These are phyloP conservation scores for Paguma larvata DNA, from an alignment of 2,797 vertebrate species.

Conservation along the genomic window DNA sequence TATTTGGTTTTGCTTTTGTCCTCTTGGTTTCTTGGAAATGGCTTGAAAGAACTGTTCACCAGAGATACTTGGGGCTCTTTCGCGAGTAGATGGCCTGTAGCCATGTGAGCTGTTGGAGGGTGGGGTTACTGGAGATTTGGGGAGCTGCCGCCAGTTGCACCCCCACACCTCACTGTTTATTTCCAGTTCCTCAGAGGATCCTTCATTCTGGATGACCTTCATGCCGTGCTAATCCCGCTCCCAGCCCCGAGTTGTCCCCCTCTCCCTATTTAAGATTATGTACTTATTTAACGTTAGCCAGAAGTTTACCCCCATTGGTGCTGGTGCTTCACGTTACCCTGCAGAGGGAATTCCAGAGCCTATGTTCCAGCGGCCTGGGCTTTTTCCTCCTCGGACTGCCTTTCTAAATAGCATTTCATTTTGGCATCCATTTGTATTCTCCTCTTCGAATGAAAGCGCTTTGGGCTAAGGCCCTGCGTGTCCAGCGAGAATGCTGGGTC, in stretches of 20 bases:
- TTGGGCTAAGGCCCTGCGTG: neutral
- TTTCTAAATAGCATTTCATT: neutral
- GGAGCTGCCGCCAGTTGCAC: neutral
- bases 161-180: neutral
- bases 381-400: constrained; percentile 32
- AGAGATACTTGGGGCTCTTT: neutral
- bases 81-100: neutral
- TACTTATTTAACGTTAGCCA: constrained; percentile 38
- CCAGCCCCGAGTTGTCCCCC: neutral
- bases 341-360: constrained; percentile 61
- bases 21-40: constrained; percentile 10
- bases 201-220: neutral
- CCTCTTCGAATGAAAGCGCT: neutral
- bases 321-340: constrained; percentile 77
- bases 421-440: neutral
- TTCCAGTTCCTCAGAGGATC: neutral
- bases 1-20: neutral
- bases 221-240: neutral
- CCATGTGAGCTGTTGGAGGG: neutral
- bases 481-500: neutral
- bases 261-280: constrained; percentile 4
- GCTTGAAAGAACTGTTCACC: constrained; percentile 20
- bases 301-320: constrained; percentile 52
- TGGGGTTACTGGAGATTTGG: neutral
- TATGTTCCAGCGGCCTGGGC: constrained; percentile 44